A percentile compares a stretch with the other conserved stretches of the same genome.
These are phyloP conservation scores for Illadopsis cleaveri DNA, from an alignment of 2,113 vertebrate genomes.

Conservation along the genomic window DNA sequence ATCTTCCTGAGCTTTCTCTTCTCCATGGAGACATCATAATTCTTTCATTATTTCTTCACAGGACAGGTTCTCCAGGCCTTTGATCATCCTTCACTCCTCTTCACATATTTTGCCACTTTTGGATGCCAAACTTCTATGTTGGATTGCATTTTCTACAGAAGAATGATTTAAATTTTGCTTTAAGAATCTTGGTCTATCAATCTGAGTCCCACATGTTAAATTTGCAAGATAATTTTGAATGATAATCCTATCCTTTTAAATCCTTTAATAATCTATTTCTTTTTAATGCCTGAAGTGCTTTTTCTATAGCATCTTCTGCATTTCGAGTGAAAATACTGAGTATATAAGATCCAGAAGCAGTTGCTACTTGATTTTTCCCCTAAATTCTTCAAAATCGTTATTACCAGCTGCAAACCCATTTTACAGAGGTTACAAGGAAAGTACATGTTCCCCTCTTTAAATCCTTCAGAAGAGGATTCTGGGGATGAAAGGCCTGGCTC, in stretches of 20 bases:
- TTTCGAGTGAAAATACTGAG: background rate
- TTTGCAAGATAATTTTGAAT: background rate
- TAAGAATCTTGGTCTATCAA: background rate
- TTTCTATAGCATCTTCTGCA: background rate
- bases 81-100: background rate
- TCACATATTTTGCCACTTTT: background rate
- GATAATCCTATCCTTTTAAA: background rate
- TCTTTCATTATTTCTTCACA: background rate
- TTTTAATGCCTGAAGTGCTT: background rate
- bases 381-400: background rate
- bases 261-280: conserved; percentile 9
- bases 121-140: background rate
- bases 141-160: background rate
- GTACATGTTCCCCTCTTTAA: background rate
- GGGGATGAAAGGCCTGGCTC: background rate
- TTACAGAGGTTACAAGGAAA: background rate
- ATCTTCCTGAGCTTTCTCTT: background rate
- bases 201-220: background rate
- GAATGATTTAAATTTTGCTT: background rate
- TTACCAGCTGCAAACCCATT: background rate
- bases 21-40: background rate
- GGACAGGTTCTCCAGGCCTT: background rate
- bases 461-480: background rate
- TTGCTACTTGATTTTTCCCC: background rate
- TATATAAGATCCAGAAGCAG: background rate